Conservation (phyloP, 2,797 vertebrate genomes). For the Amblyopsis hoosieri region DNA sequence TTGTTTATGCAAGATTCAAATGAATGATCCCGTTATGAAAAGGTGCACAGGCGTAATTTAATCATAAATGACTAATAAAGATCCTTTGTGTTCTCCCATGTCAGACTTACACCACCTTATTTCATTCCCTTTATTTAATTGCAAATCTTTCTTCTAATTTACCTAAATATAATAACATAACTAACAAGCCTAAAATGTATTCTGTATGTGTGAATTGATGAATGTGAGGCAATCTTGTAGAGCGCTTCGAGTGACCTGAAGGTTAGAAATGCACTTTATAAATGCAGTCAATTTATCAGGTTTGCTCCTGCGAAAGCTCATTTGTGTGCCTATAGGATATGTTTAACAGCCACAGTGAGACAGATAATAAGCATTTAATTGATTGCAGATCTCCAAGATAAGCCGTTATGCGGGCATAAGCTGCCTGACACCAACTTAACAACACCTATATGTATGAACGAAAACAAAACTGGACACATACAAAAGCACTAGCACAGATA, state of each 20-base stretch:
- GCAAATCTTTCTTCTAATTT: conserved; percentile 27
- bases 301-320: neutral
- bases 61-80: neutral
- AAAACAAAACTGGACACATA: conserved; percentile 1
- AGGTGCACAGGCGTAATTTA: conserved; percentile 1
- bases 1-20: conserved; percentile 48
- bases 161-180: conserved; percentile 8
- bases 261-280: no score
- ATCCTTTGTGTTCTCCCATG: conserved; percentile 24
- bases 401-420: conserved; percentile 12
- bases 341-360: neutral
- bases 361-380: conserved; percentile 23
- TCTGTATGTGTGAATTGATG: no score
- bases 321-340: no score
- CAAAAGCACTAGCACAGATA: conserved; percentile 14
- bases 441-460: conserved; percentile 45
- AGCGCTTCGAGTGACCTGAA: no score
- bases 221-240: no score
- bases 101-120: conserved; percentile 35
- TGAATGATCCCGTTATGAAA: conserved; percentile 3
- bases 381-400: conserved; percentile 50
- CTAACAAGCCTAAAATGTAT: no score
- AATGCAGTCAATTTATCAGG: neutral
- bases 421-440: conserved; percentile 21
- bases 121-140: conserved; percentile 39